Evolutionary conservation across 2,797 vertebrate genomes (phyloP).

Genomic region (Xiphorhynchus erythropygius): DNA sequence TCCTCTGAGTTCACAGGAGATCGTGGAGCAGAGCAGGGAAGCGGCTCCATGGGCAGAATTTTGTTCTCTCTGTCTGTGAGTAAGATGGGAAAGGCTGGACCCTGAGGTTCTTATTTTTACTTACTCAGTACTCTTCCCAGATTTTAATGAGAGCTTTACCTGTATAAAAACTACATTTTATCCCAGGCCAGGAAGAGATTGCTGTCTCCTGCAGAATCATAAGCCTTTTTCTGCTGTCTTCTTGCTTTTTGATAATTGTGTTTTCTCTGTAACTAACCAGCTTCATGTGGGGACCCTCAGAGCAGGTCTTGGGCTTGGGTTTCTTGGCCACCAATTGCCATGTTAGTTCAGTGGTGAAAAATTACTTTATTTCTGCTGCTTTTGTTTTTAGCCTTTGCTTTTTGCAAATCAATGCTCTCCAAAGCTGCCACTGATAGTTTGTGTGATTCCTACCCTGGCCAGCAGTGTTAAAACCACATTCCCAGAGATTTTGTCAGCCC

Average conservation of each 20-base stretch:
- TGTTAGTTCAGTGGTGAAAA: not conserved
- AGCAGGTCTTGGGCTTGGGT: not conserved
- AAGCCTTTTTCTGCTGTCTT: not conserved
- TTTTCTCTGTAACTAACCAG: not conserved
- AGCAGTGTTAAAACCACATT: not conserved
- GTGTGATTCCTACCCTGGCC: not conserved
- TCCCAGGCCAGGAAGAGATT: not conserved
- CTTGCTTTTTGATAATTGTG: not conserved
- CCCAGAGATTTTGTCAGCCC: not conserved
- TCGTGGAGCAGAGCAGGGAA: not conserved
- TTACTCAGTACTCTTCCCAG: not conserved
- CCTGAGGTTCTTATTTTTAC: slow-evolving; percentile 7
- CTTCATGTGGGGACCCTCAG: not conserved
- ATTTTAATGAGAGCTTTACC: slow-evolving; percentile 33
- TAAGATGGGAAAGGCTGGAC: not conserved
- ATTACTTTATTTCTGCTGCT: not conserved
- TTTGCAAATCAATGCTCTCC: not conserved
- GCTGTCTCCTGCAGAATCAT: not conserved
- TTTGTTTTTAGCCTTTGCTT: not conserved
- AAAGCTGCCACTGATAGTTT: not conserved
- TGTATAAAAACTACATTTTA: not conserved
- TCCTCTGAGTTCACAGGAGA: not conserved
- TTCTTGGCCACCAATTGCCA: not conserved
- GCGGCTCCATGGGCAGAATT: not conserved
- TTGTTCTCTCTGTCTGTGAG: not conserved